Evolutionary conservation across 2,113 vertebrate species (phyloP).

Genomic region (Odobenus rosmarus): DNA sequence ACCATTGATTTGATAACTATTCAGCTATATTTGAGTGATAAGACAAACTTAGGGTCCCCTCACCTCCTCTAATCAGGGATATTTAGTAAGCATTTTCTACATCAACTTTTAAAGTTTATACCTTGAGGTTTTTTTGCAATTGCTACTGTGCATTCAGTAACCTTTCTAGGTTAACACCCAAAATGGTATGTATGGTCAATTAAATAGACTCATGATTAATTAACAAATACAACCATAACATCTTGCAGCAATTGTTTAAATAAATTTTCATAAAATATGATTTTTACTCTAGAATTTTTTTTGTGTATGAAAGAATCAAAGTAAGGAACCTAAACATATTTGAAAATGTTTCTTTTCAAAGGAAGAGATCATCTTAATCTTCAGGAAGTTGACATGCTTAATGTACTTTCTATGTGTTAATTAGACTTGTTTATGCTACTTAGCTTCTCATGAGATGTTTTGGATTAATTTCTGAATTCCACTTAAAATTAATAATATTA

Average conservation of each 20-base stretch:
- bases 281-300: background rate
- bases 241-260: background rate
- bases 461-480: background rate
- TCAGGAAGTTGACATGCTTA: background rate
- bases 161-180: background rate
- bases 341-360: slow-evolving; percentile 16
- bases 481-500: slow-evolving; percentile 11
- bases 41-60: background rate
- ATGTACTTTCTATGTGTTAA: background rate
- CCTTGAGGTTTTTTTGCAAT: background rate
- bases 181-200: background rate
- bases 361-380: background rate
- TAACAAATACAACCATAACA: background rate
- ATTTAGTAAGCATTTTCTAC: background rate
- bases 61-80: background rate
- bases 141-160: background rate
- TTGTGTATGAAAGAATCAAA: background rate
- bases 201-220: background rate
- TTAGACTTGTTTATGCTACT: background rate
- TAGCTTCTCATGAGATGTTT: slow-evolving; percentile 3
- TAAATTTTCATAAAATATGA: background rate
- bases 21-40: background rate
- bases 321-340: background rate
- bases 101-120: background rate
- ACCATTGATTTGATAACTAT: background rate